Conservation (phyloP, 2,797 vertebrate species). For the Xenops minutus region DNA sequence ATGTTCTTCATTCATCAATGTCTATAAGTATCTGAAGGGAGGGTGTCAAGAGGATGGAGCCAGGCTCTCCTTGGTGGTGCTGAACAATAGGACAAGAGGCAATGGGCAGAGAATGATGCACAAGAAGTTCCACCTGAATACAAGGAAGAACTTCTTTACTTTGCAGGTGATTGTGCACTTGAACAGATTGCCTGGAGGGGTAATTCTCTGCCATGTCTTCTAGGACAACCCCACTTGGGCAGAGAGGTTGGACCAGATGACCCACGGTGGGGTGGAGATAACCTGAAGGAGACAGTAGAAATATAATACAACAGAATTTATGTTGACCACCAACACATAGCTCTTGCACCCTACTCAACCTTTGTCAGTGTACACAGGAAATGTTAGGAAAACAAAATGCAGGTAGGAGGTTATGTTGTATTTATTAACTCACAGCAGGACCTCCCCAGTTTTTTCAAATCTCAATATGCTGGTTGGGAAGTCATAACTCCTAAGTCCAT, state of each 20-base stretch:
- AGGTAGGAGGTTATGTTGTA: background rate
- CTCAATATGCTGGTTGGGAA: background rate
- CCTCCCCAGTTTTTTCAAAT: background rate
- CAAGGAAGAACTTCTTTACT: background rate
- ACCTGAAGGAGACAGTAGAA: background rate
- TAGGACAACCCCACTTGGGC: background rate
- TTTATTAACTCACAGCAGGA: background rate
- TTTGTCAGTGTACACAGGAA: background rate
- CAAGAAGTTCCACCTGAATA: background rate
- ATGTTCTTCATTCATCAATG: background rate
- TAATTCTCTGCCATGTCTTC: background rate
- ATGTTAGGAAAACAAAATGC: background rate
- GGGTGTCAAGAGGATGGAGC: background rate
- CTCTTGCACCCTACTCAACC: background rate
- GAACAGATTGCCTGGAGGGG: background rate
- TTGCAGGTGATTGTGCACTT: background rate
- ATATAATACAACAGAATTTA: background rate
- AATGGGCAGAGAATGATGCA: too few relatives aligned
- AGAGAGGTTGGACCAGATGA: background rate
- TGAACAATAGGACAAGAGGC: background rate
- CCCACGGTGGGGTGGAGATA: background rate
- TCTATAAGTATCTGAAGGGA: background rate
- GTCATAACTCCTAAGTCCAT: background rate
- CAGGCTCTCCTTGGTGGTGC: background rate
- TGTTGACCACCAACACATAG: background rate